Percentiles rank a stretch among this genome's conserved stretches.
Conservation (phyloP, 2,113 vertebrate species). For the Sclerurus mexicanus region DNA sequence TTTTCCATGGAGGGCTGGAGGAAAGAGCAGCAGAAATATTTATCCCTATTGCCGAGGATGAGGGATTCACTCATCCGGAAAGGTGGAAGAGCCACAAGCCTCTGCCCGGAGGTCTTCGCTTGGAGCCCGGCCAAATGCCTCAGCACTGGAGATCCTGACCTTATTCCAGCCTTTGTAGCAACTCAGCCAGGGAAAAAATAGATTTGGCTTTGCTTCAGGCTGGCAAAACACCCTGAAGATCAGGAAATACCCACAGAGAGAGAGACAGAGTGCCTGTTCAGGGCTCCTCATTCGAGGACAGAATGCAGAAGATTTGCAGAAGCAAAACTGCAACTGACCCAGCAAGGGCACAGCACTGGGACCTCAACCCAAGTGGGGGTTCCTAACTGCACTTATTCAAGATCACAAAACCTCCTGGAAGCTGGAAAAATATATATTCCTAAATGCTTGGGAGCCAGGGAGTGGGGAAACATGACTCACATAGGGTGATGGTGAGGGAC, state of each 20-base stretch:
- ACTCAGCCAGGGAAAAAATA: neutral
- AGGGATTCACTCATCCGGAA: neutral
- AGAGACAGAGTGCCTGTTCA: neutral
- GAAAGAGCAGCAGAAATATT: neutral
- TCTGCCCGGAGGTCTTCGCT: neutral
- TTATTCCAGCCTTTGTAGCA: neutral
- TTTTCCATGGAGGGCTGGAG: neutral
- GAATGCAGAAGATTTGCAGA: accelerated
- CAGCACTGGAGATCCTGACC: neutral
- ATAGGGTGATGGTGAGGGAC: neutral
- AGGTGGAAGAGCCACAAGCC: neutral
- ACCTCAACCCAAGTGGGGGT: accelerated
- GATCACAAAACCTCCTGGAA: neutral
- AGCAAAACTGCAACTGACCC: accelerated
- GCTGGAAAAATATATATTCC: neutral
- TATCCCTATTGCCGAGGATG: neutral
- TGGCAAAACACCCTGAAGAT: neutral
- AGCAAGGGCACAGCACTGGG: neutral
- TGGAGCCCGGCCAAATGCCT: neutral
- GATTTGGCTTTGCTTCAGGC: neutral
- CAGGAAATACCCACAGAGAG: neutral
- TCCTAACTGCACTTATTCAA: accelerated
- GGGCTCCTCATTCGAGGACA: accelerated
- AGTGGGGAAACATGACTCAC: accelerated
- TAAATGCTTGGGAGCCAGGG: neutral